These are phyloP conservation scores for Helicoverpa zea DNA, from an alignment of 1,140 invertebrate species.

Conservation along the genomic window DNA sequence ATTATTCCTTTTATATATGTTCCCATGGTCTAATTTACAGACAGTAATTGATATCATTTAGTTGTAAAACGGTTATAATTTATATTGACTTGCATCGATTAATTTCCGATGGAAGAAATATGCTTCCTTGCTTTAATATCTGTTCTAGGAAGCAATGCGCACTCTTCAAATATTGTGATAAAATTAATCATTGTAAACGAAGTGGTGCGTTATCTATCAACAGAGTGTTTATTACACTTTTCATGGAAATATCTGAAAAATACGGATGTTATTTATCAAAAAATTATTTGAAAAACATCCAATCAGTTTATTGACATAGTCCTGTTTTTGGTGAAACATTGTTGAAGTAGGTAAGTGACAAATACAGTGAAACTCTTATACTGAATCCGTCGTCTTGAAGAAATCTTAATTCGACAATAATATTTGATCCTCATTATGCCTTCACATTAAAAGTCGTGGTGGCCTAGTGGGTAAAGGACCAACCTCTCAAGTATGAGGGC, in stretches of 20 bases:
- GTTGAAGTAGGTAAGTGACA: too few relatives aligned
- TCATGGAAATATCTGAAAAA: not conserved
- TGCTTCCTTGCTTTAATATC: not conserved
- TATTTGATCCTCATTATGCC: too few relatives aligned
- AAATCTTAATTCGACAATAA: too few relatives aligned
- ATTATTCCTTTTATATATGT: constrained; percentile 45
- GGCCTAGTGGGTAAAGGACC: too few relatives aligned
- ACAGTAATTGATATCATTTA: constrained; percentile 37
- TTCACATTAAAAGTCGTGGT: too few relatives aligned
- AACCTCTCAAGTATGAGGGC: too few relatives aligned
- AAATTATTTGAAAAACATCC: too few relatives aligned
- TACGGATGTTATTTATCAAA: too few relatives aligned
- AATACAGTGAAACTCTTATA: too few relatives aligned
- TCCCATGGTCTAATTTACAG: constrained; percentile 44
- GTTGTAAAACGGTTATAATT: constrained; percentile 31
- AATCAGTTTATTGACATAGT: too few relatives aligned
- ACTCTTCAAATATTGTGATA: constrained; percentile 1
- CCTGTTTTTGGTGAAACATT: too few relatives aligned
- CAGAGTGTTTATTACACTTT: not conserved
- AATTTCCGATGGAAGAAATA: not conserved
- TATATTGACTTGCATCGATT: constrained; percentile 29
- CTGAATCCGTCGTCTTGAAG: too few relatives aligned
- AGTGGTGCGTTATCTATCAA: not conserved
- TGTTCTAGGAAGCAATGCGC: not conserved
- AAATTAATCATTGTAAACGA: not conserved